A percentile compares a stretch with the other conserved stretches of the same genome.
Conservation (phyloP, 2,888 invertebrate genomes). For the Cryptocheilus praepositus region DNA sequence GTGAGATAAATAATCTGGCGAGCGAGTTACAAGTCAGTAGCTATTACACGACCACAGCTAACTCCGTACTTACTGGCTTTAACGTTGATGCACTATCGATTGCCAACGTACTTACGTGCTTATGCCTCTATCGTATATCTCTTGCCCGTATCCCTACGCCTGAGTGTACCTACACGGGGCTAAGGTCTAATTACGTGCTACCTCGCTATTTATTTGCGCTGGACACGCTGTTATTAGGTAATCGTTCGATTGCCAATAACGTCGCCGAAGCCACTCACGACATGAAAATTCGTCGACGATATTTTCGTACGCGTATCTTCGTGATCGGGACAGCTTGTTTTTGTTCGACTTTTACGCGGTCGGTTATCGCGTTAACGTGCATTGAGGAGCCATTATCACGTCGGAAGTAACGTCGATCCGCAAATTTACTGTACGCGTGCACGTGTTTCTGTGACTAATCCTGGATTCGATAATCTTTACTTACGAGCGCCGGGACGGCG, state of each 20-base stretch:
- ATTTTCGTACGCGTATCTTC: no score
- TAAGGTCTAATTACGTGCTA: slow-evolving; percentile 46
- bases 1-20: slow-evolving; percentile 32
- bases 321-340: no score
- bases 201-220: slow-evolving; percentile 47
- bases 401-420: no score
- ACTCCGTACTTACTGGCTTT: slow-evolving; percentile 6
- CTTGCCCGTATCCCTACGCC: slow-evolving; percentile 32
- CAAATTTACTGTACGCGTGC: no score
- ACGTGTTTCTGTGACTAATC: no score
- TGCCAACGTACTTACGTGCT: slow-evolving; percentile 21
- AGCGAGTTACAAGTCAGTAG: slow-evolving; percentile 22
- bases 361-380: no score
- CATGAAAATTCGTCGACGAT: no score
- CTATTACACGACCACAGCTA: slow-evolving; percentile 19
- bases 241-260: slow-evolving; percentile 37
- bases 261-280: not conserved
- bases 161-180: slow-evolving; percentile 12
- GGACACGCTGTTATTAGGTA: slow-evolving; percentile 50
- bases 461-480: no score
- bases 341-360: no score
- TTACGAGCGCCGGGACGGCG: not conserved
- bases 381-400: no score
- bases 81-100: slow-evolving; percentile 21
- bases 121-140: slow-evolving; percentile 15